A percentile compares a stretch with the other conserved stretches of the same genome.
These are phyloP conservation scores for Lethrus apterus DNA, from an alignment of 1,140 invertebrate genomes.

Conservation along the genomic window DNA sequence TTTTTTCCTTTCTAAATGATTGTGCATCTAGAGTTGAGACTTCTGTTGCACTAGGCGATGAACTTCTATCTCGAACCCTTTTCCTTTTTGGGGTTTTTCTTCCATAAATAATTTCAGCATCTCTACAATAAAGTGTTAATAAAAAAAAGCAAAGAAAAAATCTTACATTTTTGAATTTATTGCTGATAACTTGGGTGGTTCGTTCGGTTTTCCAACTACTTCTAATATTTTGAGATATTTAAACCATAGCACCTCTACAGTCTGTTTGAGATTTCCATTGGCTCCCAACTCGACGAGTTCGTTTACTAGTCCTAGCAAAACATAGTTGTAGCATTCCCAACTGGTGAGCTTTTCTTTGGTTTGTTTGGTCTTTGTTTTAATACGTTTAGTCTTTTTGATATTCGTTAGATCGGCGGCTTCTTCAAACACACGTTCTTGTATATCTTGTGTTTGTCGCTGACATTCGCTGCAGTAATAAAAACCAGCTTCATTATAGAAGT, in stretches of 20 bases:
- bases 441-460: slow-evolving; percentile 46
- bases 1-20: slow-evolving; percentile 31
- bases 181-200: slow-evolving; percentile 47
- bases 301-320: slow-evolving; percentile 52
- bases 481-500: slow-evolving; percentile 46
- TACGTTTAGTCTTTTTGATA: not conserved
- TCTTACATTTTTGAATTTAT: slow-evolving; percentile 44
- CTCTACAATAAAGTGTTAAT: slow-evolving; percentile 36
- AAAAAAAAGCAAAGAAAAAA: slow-evolving; percentile 16
- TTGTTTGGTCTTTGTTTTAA: slow-evolving; percentile 10
- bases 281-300: slow-evolving; percentile 53
- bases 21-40: slow-evolving; percentile 18
- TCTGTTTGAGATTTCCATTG: slow-evolving; percentile 47
- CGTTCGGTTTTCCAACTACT: slow-evolving; percentile 43
- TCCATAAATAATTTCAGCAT: slow-evolving; percentile 48
- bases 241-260: slow-evolving; percentile 56
- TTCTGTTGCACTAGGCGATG: slow-evolving; percentile 12
- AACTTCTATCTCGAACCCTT: slow-evolving; percentile 13
- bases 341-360: slow-evolving; percentile 45
- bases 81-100: slow-evolving; percentile 31
- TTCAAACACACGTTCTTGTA: slow-evolving; percentile 42
- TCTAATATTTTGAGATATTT: slow-evolving; percentile 52
- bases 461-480: slow-evolving; percentile 49
- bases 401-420: slow-evolving; percentile 4
- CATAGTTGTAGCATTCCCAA: slow-evolving; percentile 61